Evolutionary conservation across 2,113 vertebrate species (phyloP), one percentile per base, ranked within the genome.

Genomic region (Lagenorhynchus albirostris): DNA sequence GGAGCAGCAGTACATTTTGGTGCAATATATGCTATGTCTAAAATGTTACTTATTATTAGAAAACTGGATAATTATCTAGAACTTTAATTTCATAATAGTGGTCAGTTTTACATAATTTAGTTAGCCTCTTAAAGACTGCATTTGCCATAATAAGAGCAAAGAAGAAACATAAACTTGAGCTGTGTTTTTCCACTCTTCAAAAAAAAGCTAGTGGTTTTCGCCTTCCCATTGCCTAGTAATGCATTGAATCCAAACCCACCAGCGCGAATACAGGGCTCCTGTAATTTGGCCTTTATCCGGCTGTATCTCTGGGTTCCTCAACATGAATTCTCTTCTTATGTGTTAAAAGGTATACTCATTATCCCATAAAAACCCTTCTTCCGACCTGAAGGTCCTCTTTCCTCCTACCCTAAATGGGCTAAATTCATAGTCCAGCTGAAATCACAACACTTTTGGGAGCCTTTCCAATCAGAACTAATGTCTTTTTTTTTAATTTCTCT

Each of bases 91-190:
- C 38, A 76, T 33, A 10, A 8, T 62, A 76, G 36, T 80, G 12
- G 25, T 33, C 89, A 50, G 18, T 95, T 68, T 77, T 79, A 68
- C 4, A 23, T 83, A 67, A 70, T 89, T 91, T 80, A 90, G 65
- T 55, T 33, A 86, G 25, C 23, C 5, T 91, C 70, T 58, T 85
- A 8, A 96, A 68, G 70, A 80, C 67, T 84, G n/a, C 33, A 71
- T 63, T 96, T 91, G 33, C 20, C 70, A 8, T 76, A 47, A 26
- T 55, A 87, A 95, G n/a, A 95, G n/a, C 33, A 89, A 92, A 85
- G 26, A 74, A 85, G 71, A 93, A 81, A 90, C 26, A 2, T 33
- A 60, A 26, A 95, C 26, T 63, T 95, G 23, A 73, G 17, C 18
- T 23, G 31, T 67, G 13, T 29, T 82, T 97, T 87, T 70, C 33